These are phyloP conservation scores for Mythimna vitellina DNA, from an alignment of 2,888 invertebrate species.

Conservation along the genomic window DNA sequence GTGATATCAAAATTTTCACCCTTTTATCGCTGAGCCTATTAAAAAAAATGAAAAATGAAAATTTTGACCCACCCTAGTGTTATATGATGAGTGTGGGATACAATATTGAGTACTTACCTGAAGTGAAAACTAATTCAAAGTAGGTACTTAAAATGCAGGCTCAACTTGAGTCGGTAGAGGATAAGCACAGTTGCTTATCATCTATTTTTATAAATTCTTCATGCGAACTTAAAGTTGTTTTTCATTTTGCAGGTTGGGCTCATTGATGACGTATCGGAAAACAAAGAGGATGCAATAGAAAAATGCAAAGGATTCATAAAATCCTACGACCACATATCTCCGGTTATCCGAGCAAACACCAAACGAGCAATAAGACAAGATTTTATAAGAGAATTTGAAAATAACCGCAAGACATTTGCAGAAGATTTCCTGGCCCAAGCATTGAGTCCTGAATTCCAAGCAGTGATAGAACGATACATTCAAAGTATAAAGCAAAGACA, in stretches of 20 bases:
- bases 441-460: conserved; percentile 92
- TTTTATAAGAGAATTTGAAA: conserved; percentile 85
- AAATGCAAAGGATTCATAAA: conserved; percentile 92
- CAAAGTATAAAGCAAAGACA: conserved; percentile 91
- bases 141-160: no score
- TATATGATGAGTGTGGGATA: no score
- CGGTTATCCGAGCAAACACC: conserved; percentile 85
- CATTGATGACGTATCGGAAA: conserved; percentile 92
- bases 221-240: neutral
- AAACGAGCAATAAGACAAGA: conserved; percentile 86
- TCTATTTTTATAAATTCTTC: neutral
- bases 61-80: no score
- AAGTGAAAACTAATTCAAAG: no score
- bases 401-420: conserved; percentile 91
- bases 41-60: no score
- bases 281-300: conserved; percentile 91
- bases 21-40: no score
- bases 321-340: conserved; percentile 91
- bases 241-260: conserved; percentile 89
- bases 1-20: no score
- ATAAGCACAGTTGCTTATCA: no score
- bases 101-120: no score
- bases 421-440: conserved; percentile 89
- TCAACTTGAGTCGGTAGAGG: no score
- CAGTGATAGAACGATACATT: conserved; percentile 92